Evolutionary conservation across 2,888 invertebrate species (phyloP), one percentile per base, ranked within the genome.

Genomic region (Eristalis intricaria): DNA sequence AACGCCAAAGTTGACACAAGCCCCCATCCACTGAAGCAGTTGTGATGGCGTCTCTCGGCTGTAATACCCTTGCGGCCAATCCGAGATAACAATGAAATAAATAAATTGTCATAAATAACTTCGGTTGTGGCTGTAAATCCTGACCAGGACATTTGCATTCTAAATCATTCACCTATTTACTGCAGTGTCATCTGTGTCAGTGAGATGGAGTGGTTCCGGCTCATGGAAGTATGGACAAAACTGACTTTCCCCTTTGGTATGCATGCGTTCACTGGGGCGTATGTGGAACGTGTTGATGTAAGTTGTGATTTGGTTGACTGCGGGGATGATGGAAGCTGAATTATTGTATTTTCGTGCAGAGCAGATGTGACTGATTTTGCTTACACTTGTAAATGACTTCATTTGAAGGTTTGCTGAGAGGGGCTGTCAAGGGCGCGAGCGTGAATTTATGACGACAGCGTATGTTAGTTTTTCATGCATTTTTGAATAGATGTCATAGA

Each of bases 31-130:
- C 23, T 65, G 38, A n/a, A 7, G 35, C 35, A 43, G 50, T 68
- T 35, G 29, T 38, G 43, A 7, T 43, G 26, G 74, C 50, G 56
- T 50, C 35, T 71, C 71, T 68, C 38, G 63, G 23, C 70, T 71
- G 66, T 68, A 75, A 78, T 63, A 56, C 78, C 70, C 84, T 84
- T 71, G 80, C 84, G 80, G 87, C 80, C 87, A 76, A 80, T 84
- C 68, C 79, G 73, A 87, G 87, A 87, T 87, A 87, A 84, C 87
- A 80, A 75, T 35, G 79, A 87, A 79, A 84, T 84, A 87, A 87
- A 87, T 87, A 87, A 87, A 84, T 84, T 87, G 80, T 73, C 70
- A 87, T 87, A 87, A 87, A 87, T 87, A 84, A 87, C 84, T 76
- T 65, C 15, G 68, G 84, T 66, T 60, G 13, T 71, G 71, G 73